Percentiles rank a stretch among this genome's conserved stretches.
phyloP scores from a whole-genome alignment of 2,888 invertebrate species.

The Sarcophaga rosellei region DNA sequence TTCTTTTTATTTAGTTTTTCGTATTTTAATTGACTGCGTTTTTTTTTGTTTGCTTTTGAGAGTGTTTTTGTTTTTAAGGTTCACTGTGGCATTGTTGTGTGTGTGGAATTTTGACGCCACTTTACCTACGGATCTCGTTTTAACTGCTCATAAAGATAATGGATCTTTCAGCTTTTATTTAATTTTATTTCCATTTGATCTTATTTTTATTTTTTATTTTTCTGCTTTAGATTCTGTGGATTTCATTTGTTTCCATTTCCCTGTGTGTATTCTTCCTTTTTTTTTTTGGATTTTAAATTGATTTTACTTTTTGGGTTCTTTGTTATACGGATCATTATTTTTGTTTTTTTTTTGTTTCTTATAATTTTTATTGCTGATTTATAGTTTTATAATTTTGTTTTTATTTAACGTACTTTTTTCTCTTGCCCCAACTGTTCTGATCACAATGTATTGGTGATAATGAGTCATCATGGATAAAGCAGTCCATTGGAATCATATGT shows the following conservation, averaged over 20 bases:
- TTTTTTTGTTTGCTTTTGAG: not conserved
- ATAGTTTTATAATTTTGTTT: slow-evolving; percentile 44
- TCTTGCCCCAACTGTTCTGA: not conserved
- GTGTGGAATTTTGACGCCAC: slow-evolving; percentile 78
- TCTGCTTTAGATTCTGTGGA: slow-evolving; percentile 15
- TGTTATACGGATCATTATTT: not conserved
- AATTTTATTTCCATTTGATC: slow-evolving; percentile 59
- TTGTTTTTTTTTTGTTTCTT: no score
- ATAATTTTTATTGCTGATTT: slow-evolving; percentile 50
- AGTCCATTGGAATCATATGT: not conserved
- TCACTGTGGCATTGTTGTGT: slow-evolving; percentile 35
- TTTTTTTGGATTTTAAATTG: slow-evolving; percentile 46
- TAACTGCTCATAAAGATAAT: slow-evolving; percentile 78
- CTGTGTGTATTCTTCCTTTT: slow-evolving; percentile 7
- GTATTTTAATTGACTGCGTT: slow-evolving; percentile 46
- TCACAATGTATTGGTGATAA: slow-evolving; percentile 9
- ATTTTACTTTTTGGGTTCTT: slow-evolving; percentile 28
- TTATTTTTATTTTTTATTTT: slow-evolving; percentile 54
- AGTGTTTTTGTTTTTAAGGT: slow-evolving; percentile 45
- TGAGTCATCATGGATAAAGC: slow-evolving; percentile 43
- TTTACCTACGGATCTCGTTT: slow-evolving; percentile 69
- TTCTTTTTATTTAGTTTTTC: slow-evolving; percentile 18
- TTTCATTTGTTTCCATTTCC: slow-evolving; percentile 46
- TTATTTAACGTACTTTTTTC: not conserved
- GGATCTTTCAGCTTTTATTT: slow-evolving; percentile 76